Evolutionary conservation across 2,797 vertebrate genomes (phyloP).

Genomic region (Falco columbarius): DNA sequence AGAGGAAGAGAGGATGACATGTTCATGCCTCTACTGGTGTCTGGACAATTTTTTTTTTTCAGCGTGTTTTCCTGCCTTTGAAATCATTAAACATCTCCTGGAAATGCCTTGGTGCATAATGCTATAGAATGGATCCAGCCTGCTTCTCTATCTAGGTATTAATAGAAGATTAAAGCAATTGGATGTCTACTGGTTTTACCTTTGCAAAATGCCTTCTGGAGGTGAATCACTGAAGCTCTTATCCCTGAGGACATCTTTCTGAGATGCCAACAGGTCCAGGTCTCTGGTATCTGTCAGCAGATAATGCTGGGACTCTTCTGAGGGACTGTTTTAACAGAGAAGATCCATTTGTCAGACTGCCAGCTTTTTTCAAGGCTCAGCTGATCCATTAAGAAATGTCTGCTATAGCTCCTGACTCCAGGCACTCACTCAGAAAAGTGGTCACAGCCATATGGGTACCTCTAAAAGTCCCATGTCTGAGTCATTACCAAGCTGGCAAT

Average conservation of each 20-base stretch:
- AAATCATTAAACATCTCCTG: neutral
- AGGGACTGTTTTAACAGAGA: neutral
- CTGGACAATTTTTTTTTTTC: neutral
- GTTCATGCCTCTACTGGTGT: neutral
- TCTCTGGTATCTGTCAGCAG: neutral
- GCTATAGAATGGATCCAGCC: neutral
- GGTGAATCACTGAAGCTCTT: neutral
- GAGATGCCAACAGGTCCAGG: neutral
- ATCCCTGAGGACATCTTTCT: neutral
- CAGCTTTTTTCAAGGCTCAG: rapidly evolving
- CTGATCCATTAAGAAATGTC: neutral
- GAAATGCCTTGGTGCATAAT: neutral
- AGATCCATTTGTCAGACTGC: neutral
- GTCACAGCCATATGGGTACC: neutral
- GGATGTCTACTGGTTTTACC: neutral
- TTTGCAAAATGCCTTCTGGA: neutral
- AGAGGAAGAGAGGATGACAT: neutral
- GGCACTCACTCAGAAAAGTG: neutral
- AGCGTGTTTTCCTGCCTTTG: neutral
- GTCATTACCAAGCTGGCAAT: neutral
- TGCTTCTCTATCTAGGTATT: neutral
- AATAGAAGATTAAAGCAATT: neutral
- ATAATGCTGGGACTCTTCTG: neutral
- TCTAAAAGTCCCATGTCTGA: neutral
- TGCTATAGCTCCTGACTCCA: neutral